Base-by-base conservation (phyloP, 2,888 invertebrate species). In the Craniophora ligustri region DNA sequence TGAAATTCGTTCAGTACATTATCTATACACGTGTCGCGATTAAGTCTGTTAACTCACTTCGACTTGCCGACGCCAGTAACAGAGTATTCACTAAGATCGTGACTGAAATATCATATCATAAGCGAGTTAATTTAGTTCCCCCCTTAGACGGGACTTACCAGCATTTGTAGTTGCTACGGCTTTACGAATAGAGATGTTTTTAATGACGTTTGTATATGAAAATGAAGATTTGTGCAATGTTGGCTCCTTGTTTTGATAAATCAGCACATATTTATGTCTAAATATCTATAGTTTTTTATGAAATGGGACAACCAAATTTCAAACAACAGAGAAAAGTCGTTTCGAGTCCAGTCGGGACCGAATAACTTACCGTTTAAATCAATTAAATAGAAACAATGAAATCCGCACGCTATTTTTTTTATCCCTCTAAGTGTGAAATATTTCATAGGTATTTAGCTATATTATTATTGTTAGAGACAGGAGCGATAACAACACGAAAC, bases 101-200 rank as follows among this genome's bases (percentile, higher is more conserved):
- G 88, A 86, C 86, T 86, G 72, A 85, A 87, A 87, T 88, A 83
- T 85, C 78, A 79, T 85, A 87, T 84, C 77, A 75, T 76, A 78
- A 82, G 76, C 74, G 71, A 79, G 76, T 81, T 82, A 79, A 83
- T 83, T 82, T 81, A 78, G 76, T 77, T 77, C 64, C 73, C 55
- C 58, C 39, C 34, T 10, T 44, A 50, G 35, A 54, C 46, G 40
- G 19, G 46, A 47, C 45, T 51, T 56, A 48, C 32, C 21, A 32
- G 21, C 54, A 61, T 49, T 55, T 64, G 62, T 67, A 69, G 65
- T 67, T 53, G 11, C 13, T 40, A 31, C 13, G 28, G 8, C 21
- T 36, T n/a, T 26, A 21, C 10, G 6, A 16, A 31, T 46, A 34
- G 11, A 21, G 14, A 4, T 13, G 8, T 6, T 26, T 8, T 38